phyloP scores from a whole-genome alignment of 2,888 invertebrate species.

The Osedax fenrisi region DNA sequence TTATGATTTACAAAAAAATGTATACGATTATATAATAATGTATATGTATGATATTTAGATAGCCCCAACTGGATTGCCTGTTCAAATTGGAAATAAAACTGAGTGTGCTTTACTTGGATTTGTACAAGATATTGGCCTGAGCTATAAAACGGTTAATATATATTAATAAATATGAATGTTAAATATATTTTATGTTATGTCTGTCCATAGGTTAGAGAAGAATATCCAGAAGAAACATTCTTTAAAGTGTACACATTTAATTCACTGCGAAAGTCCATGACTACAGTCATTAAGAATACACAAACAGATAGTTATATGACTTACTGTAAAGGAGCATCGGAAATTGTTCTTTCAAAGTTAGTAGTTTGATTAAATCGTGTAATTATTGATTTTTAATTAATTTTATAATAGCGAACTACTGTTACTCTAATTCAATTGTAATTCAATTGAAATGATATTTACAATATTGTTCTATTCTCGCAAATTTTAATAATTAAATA shows the following conservation, averaged over 20 bases:
- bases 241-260: slow-evolving; percentile 77
- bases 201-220: slow-evolving; percentile 56
- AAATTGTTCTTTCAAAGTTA: slow-evolving; percentile 93
- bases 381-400: not conserved
- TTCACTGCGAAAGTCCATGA: slow-evolving; percentile 96
- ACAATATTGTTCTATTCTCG: no score
- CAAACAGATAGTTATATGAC: not conserved
- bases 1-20: no score
- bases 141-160: slow-evolving; percentile 78
- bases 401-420: not conserved
- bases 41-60: no score
- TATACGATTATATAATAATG: no score
- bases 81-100: slow-evolving; percentile 98
- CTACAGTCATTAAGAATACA: slow-evolving; percentile 68
- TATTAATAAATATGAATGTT: not conserved
- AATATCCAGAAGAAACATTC: slow-evolving; percentile 79
- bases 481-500: no score
- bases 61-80: slow-evolving; percentile 37
- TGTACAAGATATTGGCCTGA: slow-evolving; percentile 71
- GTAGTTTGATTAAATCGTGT: slow-evolving; percentile 39
- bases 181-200: not conserved
- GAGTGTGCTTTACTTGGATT: slow-evolving; percentile 94
- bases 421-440: no score
- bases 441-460: no score
- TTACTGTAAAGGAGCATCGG: slow-evolving; percentile 82